A percentile compares a stretch with the other conserved stretches of the same genome.
Evolutionary conservation across 2,113 vertebrate genomes (phyloP).

Genomic region (Antigone vipio): DNA sequence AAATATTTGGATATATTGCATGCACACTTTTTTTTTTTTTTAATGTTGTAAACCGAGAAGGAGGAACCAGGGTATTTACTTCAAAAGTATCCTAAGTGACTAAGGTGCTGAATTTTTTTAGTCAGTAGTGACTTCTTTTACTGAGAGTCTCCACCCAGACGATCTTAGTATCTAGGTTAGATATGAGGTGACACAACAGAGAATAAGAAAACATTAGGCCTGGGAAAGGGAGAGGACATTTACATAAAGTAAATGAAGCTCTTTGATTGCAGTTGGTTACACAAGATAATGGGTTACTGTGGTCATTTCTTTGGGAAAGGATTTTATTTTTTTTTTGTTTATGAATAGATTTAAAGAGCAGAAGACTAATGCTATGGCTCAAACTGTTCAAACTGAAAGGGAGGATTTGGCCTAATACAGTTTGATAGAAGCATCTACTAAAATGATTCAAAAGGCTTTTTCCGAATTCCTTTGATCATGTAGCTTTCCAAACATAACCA

Average conservation of each 20-base stretch:
- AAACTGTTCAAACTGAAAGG: slow-evolving; percentile 11
- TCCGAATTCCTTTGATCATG: slow-evolving; percentile 55
- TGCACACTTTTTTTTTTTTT: neutral
- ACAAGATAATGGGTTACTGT: slow-evolving; percentile 63
- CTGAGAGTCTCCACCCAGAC: neutral
- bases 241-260: slow-evolving; percentile 63
- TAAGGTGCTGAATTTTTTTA: neutral
- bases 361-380: slow-evolving; percentile 11
- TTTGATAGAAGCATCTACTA: slow-evolving; percentile 52
- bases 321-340: slow-evolving; percentile 42
- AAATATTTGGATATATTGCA: neutral
- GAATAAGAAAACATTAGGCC: slow-evolving; percentile 40
- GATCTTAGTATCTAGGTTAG: slow-evolving; percentile 33
- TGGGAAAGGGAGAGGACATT: slow-evolving; percentile 55
- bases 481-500: slow-evolving; percentile 55
- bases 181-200: slow-evolving; percentile 27
- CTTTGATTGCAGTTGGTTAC: slow-evolving; percentile 55
- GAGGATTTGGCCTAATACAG: slow-evolving; percentile 45
- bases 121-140: neutral
- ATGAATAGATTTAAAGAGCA: slow-evolving; percentile 43
- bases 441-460: slow-evolving; percentile 50
- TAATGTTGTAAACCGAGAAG: neutral
- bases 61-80: neutral
- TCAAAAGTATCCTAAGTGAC: neutral
- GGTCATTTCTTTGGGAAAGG: slow-evolving; percentile 57